These are phyloP conservation scores for Magallana nippona DNA, from an alignment of 2,888 invertebrate genomes.

Conservation along the genomic window DNA sequence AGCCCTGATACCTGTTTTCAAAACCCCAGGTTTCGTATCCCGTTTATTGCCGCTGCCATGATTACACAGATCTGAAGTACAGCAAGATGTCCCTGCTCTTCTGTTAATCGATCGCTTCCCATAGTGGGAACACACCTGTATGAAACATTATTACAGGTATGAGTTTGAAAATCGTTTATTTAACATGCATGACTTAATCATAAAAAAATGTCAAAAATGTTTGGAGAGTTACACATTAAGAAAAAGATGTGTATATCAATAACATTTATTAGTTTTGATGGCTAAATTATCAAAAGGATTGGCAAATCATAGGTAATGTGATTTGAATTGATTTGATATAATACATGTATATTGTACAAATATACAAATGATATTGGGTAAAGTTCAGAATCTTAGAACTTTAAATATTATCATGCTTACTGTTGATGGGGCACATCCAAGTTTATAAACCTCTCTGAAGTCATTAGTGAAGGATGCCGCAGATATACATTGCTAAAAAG, in stretches of 20 bases:
- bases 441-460: slow-evolving; percentile 42
- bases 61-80: slow-evolving; percentile 39
- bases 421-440: slow-evolving; percentile 40
- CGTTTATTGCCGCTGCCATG: slow-evolving; percentile 10
- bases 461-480: slow-evolving; percentile 44
- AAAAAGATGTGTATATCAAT: too few species aligned
- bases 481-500: slow-evolving; percentile 42
- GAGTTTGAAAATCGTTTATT: too few species aligned
- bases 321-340: too few species aligned
- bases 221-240: too few species aligned
- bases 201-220: too few species aligned
- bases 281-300: too few species aligned
- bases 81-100: slow-evolving; percentile 33
- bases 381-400: too few species aligned
- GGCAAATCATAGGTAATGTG: too few species aligned
- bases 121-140: slow-evolving; percentile 38
- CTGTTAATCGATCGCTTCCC: slow-evolving; percentile 11
- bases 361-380: too few species aligned
- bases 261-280: too few species aligned
- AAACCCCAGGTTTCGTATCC: background rate
- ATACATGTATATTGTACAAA: too few species aligned
- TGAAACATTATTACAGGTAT: background rate
- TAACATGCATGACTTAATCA: too few species aligned
- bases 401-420: background rate
- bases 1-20: background rate